These are phyloP conservation scores for Chaetodon trifascialis DNA, from an alignment of 2,113 vertebrate species.

Conservation along the genomic window DNA sequence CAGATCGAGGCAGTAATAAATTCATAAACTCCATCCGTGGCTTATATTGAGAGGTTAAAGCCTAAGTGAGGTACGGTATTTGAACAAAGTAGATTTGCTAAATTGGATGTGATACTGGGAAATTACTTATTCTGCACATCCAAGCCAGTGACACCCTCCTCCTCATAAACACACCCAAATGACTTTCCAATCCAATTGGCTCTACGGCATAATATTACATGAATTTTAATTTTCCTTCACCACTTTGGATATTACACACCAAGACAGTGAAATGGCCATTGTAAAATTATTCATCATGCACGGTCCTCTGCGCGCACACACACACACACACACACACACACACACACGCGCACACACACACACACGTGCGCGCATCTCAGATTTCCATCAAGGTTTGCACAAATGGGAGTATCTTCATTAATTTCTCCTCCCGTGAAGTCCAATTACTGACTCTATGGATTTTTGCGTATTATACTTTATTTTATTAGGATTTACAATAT, in stretches of 20 bases:
- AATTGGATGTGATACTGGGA: constrained; percentile 42
- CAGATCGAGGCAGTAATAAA: constrained; percentile 38
- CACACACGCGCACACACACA: constrained; percentile 3
- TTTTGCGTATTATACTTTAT: constrained; percentile 37
- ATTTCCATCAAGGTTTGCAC: constrained; percentile 37
- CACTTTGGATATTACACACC: constrained; percentile 55
- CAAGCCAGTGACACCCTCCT: constrained; percentile 40
- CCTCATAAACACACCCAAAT: constrained; percentile 58
- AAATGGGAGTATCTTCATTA: constrained; percentile 49
- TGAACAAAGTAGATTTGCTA: constrained; percentile 60
- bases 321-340: constrained; percentile 2
- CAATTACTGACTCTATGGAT: constrained; percentile 62
- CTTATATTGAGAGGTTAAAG: constrained; percentile 19
- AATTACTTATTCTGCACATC: constrained; percentile 55
- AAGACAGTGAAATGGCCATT: constrained; percentile 45
- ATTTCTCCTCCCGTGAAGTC: constrained; percentile 64
- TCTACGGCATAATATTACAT: constrained; percentile 24
- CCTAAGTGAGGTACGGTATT: constrained; percentile 41
- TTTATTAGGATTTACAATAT: background rate
- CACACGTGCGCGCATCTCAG: constrained; percentile 17
- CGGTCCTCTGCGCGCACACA: background rate
- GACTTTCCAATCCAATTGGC: constrained; percentile 58
- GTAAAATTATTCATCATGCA: constrained; percentile 34
- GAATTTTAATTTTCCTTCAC: constrained; percentile 57
- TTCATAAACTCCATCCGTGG: constrained; percentile 23